phyloP scores from a whole-genome alignment of 2,113 vertebrate species.

The Paratilapia polleni region DNA sequence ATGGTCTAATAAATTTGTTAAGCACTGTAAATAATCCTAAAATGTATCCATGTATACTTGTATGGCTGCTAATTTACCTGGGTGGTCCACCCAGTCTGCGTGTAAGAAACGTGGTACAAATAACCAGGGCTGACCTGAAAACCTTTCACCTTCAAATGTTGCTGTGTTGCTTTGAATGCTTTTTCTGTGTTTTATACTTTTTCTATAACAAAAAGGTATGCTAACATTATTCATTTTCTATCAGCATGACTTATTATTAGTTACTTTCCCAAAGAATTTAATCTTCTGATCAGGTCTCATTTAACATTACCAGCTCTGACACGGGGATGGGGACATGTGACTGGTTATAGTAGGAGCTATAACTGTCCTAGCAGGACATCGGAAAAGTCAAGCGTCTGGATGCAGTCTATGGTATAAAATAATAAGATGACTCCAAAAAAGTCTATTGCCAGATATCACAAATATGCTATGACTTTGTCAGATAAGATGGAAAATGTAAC shows the following conservation, averaged over 20 bases:
- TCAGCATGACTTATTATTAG: not conserved
- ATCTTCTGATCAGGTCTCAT: not conserved
- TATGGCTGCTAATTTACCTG: not conserved
- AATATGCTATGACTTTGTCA: too few species aligned
- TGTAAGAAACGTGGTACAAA: not conserved
- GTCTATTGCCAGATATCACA: too few species aligned
- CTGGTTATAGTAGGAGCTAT: too few species aligned
- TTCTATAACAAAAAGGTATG: not conserved
- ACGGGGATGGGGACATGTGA: accelerated
- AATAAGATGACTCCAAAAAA: not conserved
- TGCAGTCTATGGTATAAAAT: not conserved
- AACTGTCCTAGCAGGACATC: not conserved
- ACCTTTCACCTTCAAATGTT: not conserved
- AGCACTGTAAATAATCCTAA: not conserved
- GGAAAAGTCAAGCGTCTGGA: not conserved
- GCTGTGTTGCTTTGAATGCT: too few species aligned
- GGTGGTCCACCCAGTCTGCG: not conserved
- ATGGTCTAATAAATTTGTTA: too few species aligned
- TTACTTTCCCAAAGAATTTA: too few species aligned
- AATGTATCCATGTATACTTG: not conserved
- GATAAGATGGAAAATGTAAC: too few species aligned
- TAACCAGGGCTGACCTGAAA: not conserved
- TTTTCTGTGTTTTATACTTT: not conserved
- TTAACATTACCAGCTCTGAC: not conserved
- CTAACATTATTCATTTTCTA: not conserved